Evolutionary conservation across 2,113 vertebrate genomes (phyloP).

Genomic region (Steatornis caripensis): DNA sequence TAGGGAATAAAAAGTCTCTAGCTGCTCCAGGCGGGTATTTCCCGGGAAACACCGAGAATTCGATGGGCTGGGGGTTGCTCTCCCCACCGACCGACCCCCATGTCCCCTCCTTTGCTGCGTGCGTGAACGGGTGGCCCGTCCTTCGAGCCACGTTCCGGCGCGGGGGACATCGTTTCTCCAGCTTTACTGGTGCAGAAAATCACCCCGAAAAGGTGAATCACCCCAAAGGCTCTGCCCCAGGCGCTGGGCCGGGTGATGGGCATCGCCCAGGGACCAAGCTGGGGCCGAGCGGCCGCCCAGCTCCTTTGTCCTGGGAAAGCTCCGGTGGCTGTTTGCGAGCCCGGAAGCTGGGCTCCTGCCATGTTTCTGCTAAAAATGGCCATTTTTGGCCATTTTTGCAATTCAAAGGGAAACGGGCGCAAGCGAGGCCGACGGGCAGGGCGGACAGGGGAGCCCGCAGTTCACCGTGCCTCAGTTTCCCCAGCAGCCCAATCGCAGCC

Average conservation of each 20-base stretch:
- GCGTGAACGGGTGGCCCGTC: rapidly evolving
- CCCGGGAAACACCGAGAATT: not conserved
- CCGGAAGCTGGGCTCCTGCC: not conserved
- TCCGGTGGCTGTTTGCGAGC: not conserved
- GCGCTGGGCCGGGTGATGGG: rapidly evolving
- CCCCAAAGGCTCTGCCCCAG: not conserved
- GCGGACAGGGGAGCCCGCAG: rapidly evolving
- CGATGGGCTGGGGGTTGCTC: rapidly evolving
- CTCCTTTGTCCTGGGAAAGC: not conserved
- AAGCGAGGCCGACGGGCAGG: not conserved
- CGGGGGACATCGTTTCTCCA: rapidly evolving
- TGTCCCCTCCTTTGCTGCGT: not conserved
- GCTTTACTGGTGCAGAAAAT: not conserved
- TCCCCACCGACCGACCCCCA: rapidly evolving
- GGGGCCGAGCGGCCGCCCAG: rapidly evolving
- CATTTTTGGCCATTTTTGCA: not conserved
- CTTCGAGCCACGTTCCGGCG: not conserved
- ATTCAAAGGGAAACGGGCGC: not conserved
- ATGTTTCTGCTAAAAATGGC: not conserved
- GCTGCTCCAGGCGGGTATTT: not conserved
- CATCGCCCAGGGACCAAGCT: not conserved
- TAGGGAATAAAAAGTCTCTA: not conserved
- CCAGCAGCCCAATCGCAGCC: not conserved
- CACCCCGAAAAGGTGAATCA: too few species aligned
- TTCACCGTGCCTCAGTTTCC: not conserved